These are phyloP conservation scores for Pygathrix nemaeus DNA, from an alignment of 2,113 vertebrate genomes.

Conservation along the genomic window DNA sequence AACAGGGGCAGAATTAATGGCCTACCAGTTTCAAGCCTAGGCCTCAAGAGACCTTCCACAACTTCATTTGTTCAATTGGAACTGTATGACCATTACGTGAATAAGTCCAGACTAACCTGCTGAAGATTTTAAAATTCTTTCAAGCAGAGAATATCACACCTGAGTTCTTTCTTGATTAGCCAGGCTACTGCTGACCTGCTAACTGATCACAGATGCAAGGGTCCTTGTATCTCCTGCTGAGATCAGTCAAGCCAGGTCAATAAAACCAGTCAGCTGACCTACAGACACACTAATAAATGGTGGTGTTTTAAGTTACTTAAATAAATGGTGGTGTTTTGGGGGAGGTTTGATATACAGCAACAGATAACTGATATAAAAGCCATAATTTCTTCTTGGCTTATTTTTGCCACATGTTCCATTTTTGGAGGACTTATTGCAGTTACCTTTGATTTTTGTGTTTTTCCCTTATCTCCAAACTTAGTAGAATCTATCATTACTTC, in stretches of 20 bases:
- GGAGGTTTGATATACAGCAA: not conserved
- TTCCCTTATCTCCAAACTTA: not conserved
- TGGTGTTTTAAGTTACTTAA: not conserved
- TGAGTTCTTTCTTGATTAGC: not conserved
- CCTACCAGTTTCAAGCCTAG: not conserved
- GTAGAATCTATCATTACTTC: not conserved
- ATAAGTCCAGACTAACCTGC: not conserved
- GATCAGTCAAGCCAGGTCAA: not conserved
- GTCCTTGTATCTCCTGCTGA: not conserved
- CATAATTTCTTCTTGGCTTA: not conserved
- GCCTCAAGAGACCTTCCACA: not conserved
- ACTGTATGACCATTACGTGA: not conserved
- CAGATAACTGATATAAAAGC: not conserved
- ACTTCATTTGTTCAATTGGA: not conserved
- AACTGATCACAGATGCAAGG: not conserved
- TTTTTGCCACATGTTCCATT: not conserved
- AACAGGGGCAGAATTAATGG: not conserved
- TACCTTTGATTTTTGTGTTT: not conserved
- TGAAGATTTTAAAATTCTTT: not conserved
- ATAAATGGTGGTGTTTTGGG: not conserved
- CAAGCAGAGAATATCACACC: not conserved
- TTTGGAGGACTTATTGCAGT: not conserved
- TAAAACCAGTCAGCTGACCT: not conserved
- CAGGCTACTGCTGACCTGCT: not conserved
- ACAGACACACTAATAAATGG: not conserved